These are phyloP conservation scores for Sorex fumeus DNA, from an alignment of 2,113 vertebrate species.

Conservation along the genomic window DNA sequence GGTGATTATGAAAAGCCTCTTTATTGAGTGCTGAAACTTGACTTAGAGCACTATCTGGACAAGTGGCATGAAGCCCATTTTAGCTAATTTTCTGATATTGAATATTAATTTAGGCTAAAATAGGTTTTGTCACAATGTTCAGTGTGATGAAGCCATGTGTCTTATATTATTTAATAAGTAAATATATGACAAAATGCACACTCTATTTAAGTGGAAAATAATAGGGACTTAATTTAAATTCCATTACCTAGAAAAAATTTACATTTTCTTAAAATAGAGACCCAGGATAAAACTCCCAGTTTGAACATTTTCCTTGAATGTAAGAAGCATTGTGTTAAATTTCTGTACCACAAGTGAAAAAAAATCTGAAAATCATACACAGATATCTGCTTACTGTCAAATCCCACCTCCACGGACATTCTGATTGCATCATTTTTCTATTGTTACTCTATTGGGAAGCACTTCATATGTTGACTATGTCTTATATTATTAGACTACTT, in stretches of 20 bases:
- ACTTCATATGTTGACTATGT: neutral
- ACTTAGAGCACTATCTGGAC: neutral
- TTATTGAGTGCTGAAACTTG: neutral
- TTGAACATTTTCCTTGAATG: too few species aligned
- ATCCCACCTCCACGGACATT: neutral
- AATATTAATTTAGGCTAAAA: conserved; percentile 21
- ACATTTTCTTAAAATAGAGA: neutral
- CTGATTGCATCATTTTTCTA: neutral
- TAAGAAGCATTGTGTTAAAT: too few species aligned
- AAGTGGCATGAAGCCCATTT: neutral
- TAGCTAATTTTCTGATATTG: neutral
- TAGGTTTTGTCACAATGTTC: neutral
- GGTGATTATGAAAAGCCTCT: neutral
- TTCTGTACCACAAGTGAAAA: too few species aligned
- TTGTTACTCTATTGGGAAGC: neutral
- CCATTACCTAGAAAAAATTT: neutral
- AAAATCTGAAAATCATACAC: neutral
- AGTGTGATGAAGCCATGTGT: neutral
- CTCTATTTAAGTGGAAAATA: neutral
- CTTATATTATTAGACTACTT: neutral
- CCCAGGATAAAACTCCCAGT: too few species aligned
- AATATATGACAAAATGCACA: neutral
- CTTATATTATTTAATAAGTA: neutral
- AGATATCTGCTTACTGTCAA: neutral
- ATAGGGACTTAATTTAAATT: neutral